Evolutionary conservation across 2,797 vertebrate species (phyloP), one percentile per base, ranked within the genome.

Genomic region (Sarcoramphus papa): DNA sequence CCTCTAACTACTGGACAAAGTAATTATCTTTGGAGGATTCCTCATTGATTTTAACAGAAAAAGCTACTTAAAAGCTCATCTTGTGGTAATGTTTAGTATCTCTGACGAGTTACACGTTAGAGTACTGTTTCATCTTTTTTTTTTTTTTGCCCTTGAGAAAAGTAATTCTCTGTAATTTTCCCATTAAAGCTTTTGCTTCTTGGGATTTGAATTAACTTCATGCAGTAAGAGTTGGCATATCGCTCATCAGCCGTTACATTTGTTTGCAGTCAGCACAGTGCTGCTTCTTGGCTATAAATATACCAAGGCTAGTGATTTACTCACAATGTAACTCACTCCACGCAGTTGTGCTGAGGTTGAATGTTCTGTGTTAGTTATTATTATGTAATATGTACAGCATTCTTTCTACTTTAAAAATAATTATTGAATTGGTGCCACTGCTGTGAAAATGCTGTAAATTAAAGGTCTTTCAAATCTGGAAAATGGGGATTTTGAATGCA

Each of bases 161-260:
- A 85, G 22, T 40, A 30, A 51, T 65, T 60, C 37, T 53, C 30
- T 14, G 23, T 47, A 24, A 23, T 74, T 90, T 84, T 51, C 59
- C 45, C 51, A 45, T 51, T 84, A 14, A 64, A 22, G 14, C n/a
- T 72, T 51, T 57, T 45, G 20, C 50, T 70, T 23, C 80, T 45
- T 10, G 28, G 45, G 59, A 27, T 53, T 47, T 53, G 74, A 53
- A 43, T 72, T 40, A 59, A 59, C 40, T 40, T 40, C 9, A 5
- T 14, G 35, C 33, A 12, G 2, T 15, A 37, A 27, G 50, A 37
- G 45, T 6, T 45, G 51, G 59, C 3, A 1, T 18, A 7, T 47
- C 3, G 2, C 51, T 51, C 14, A 2, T 41, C 20, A 12, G 14
- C 47, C 4, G 4, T 27, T 28, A 23, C 14, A 2, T n/a, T 37